phyloP scores from a whole-genome alignment of 2,113 vertebrate species.

The Lutjanus erythropterus region DNA sequence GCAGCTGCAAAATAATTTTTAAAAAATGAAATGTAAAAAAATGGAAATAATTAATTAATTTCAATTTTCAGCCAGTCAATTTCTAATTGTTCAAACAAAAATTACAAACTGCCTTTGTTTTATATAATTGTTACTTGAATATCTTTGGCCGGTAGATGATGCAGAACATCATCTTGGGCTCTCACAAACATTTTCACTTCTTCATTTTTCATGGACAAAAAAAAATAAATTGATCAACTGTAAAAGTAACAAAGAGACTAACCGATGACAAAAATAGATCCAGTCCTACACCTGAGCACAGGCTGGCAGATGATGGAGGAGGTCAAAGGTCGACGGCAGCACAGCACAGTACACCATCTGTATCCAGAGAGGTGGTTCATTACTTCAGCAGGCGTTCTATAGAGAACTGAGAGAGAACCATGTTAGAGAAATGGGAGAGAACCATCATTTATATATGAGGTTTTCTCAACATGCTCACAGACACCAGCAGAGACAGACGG shows the following conservation, averaged over 20 bases:
- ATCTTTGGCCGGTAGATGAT: too few species aligned
- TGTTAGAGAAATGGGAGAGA: not conserved
- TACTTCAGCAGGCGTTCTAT: not conserved
- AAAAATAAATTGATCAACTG: too few species aligned
- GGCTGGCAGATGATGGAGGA: not conserved
- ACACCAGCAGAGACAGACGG: too few species aligned
- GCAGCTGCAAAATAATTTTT: too few species aligned
- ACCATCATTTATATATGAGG: not conserved
- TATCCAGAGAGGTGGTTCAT: not conserved
- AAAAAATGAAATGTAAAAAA: too few species aligned
- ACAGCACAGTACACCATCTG: not conserved
- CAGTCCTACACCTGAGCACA: not conserved
- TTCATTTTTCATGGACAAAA: too few species aligned
- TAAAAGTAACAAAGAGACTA: not conserved
- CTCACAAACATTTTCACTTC: too few species aligned
- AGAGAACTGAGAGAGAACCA: not conserved
- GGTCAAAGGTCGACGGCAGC: not conserved
- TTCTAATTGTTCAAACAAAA: too few species aligned
- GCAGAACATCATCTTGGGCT: not conserved
- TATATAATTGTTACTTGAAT: too few species aligned
- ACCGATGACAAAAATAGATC: not conserved
- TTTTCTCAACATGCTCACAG: not conserved
- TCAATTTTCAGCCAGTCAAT: too few species aligned
- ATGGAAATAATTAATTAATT: too few species aligned
- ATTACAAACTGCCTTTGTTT: too few species aligned